Percentiles rank a stretch among this genome's conserved stretches.
These are phyloP conservation scores for Anguilla anguilla DNA, from an alignment of 2,797 vertebrate genomes.

Conservation along the genomic window DNA sequence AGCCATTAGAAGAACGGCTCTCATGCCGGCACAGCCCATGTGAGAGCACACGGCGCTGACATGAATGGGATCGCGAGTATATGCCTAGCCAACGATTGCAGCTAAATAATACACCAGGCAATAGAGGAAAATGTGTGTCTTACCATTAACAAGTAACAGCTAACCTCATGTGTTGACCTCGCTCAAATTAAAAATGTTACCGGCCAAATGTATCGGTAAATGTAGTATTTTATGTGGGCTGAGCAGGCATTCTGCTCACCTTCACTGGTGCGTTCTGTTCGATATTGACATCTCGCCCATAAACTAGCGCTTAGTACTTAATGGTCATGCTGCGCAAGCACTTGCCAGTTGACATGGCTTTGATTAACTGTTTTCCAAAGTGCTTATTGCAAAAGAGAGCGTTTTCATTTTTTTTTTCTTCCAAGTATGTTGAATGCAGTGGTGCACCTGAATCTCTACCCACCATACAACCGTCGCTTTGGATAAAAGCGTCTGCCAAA, in stretches of 20 bases:
- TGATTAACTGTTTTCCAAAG: neutral
- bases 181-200: neutral
- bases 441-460: neutral
- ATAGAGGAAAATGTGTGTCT: neutral
- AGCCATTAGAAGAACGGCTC: conserved; percentile 6
- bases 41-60: neutral
- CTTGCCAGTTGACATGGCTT: neutral
- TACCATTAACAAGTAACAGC: neutral
- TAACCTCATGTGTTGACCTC: neutral
- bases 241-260: neutral
- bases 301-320: neutral
- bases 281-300: neutral
- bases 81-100: neutral
- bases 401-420: neutral
- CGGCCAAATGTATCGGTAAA: neutral
- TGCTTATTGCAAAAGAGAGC: neutral
- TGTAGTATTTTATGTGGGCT: neutral
- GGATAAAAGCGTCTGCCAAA: no score
- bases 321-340: neutral
- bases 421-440: neutral
- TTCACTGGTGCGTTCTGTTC: neutral
- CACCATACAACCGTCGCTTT: no score
- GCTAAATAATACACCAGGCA: neutral
- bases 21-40: neutral
- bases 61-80: conserved; percentile 4